Evolutionary conservation across 2,888 invertebrate species (phyloP).

Genomic region (Diaperis boleti): DNA sequence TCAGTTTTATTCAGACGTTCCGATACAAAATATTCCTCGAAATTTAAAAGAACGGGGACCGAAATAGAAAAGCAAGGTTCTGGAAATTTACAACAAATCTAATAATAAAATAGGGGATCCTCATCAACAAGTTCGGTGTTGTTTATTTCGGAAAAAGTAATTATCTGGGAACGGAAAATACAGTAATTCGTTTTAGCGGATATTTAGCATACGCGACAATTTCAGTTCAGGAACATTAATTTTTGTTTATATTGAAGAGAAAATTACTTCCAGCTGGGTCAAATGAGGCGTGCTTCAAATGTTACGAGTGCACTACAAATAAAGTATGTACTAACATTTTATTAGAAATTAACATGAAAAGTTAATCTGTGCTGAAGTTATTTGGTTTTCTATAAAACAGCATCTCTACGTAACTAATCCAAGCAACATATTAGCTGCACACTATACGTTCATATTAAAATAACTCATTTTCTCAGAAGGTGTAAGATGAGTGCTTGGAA

Average conservation of each 20-base stretch:
- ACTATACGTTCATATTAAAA: no score
- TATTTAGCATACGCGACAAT: conserved; percentile 35
- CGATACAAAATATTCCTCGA: not conserved
- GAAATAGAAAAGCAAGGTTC: no score
- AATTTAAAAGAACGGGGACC: not conserved
- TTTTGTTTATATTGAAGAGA: conserved; percentile 24
- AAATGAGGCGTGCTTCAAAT: conserved; percentile 4
- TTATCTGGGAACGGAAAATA: conserved; percentile 38
- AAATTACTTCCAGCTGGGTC: conserved; percentile 1
- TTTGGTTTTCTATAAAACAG: no score
- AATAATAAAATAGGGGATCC: no score
- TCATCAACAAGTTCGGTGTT: conserved; percentile 1
- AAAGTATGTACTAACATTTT: no score
- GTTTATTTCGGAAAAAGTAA: conserved; percentile 37
- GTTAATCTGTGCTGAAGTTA: no score
- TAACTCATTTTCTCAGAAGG: no score
- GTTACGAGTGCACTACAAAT: not conserved
- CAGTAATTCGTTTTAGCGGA: conserved; percentile 39
- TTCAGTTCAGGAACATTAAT: conserved; percentile 33
- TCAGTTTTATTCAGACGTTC: conserved; percentile 6
- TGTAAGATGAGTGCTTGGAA: no score
- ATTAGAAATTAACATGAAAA: no score
- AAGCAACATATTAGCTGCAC: no score
- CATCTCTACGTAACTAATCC: no score
- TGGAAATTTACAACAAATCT: no score